Evolutionary conservation across 64 coral and sea anemone species (phyloP).

Genomic region (Pachyseris speciosa): DNA sequence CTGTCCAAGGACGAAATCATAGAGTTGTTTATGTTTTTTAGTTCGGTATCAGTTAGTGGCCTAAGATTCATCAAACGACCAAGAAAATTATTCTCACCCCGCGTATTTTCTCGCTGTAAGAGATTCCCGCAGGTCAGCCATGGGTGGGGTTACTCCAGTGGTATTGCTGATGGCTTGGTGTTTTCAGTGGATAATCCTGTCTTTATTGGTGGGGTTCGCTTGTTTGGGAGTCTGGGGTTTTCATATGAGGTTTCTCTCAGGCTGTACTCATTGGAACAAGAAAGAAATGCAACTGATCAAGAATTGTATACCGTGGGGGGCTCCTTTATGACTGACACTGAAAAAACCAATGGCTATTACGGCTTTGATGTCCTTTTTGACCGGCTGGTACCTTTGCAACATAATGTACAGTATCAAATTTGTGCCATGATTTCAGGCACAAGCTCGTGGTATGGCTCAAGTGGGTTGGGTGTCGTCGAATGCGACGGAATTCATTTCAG

Average conservation of each 20-base stretch:
- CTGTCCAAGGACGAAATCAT: conserved; percentile 32
- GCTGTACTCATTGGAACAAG: background rate
- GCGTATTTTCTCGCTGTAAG: conserved; percentile 2
- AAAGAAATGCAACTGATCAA: background rate
- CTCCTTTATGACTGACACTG: background rate
- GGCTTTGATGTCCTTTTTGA: conserved; percentile 30
- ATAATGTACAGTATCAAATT: conserved; percentile 6
- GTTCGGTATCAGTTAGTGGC: background rate
- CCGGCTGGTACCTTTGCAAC: background rate
- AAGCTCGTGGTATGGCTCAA: conserved; percentile 47
- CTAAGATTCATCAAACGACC: conserved; percentile 4
- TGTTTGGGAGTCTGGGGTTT: conserved; percentile 11
- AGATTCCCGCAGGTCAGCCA: conserved; percentile 29
- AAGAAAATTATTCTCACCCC: background rate
- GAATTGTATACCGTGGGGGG: background rate
- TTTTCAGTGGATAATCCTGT: conserved; percentile 12
- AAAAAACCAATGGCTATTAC: conserved; percentile 10
- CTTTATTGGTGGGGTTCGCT: conserved; percentile 3
- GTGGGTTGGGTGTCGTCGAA: background rate
- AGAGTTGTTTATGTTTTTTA: conserved; percentile 23
- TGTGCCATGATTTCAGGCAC: background rate
- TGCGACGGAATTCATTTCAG: conserved; percentile 6
- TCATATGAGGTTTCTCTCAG: background rate
- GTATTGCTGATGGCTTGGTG: background rate
- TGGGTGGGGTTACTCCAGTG: background rate